Percentiles rank a stretch among this genome's conserved stretches.
phyloP scores from a whole-genome alignment of 1,140 invertebrate species.

The Drosophila nebulosa region DNA sequence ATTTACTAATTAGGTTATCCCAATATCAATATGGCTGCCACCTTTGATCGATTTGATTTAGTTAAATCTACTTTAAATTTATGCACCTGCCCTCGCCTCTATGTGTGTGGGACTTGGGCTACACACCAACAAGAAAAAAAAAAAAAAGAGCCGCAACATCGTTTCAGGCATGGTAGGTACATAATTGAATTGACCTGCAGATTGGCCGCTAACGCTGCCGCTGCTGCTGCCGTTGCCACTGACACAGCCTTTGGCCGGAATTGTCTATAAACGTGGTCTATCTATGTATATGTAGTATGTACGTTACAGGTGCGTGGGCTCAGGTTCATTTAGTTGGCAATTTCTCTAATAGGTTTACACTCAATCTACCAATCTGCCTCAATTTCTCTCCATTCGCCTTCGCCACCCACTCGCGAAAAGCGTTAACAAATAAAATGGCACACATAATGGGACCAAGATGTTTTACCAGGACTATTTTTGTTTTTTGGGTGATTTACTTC shows the following conservation, averaged over 20 bases:
- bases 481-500: background rate
- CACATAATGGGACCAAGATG: constrained; percentile 11
- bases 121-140: background rate
- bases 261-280: constrained; percentile 10
- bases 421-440: constrained; percentile 29
- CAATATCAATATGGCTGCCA: too few species aligned
- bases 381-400: background rate
- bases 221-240: too few species aligned
- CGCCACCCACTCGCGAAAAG: background rate
- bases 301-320: constrained; percentile 19
- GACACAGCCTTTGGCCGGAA: background rate
- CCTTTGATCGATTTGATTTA: too few species aligned
- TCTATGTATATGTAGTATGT: too few species aligned
- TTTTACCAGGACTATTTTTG: background rate
- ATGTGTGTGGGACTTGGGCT: background rate
- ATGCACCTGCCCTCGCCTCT: background rate
- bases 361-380: constrained; percentile 48
- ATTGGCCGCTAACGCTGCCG: constrained; percentile 12
- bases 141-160: background rate
- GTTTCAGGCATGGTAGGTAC: constrained; percentile 20
- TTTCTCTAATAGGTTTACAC: constrained; percentile 77
- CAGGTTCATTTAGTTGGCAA: constrained; percentile 72
- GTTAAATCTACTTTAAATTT: background rate
- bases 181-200: constrained; percentile 65
- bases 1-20: too few species aligned